A percentile compares a stretch with the other conserved stretches of the same genome.
phyloP scores from a whole-genome alignment of 2,113 vertebrate genomes.

The Clupea harengus region DNA sequence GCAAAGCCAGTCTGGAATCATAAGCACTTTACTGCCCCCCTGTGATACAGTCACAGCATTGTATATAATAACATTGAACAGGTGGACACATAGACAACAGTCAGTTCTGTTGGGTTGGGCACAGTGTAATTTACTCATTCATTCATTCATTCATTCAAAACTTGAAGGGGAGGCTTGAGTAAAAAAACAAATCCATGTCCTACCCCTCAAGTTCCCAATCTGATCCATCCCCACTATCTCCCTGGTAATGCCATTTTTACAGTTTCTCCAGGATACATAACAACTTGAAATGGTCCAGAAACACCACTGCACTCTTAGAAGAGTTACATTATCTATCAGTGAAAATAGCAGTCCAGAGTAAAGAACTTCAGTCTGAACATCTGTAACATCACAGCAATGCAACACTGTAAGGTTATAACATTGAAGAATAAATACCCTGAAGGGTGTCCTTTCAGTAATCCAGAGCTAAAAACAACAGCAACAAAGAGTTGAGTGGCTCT shows the following conservation, averaged over 20 bases:
- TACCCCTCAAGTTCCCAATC: neutral
- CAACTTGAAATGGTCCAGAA: neutral
- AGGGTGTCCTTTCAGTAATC: neutral
- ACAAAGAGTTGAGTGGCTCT: neutral
- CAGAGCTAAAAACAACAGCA: neutral
- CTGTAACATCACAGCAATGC: neutral
- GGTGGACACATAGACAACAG: neutral
- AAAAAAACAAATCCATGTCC: neutral
- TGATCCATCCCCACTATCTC: neutral
- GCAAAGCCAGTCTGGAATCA: neutral
- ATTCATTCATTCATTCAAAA: neutral
- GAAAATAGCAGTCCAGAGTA: neutral
- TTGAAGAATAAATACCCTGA: neutral
- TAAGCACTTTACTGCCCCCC: neutral
- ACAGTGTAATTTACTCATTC: neutral
- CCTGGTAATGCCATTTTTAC: neutral
- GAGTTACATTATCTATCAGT: neutral
- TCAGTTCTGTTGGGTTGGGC: neutral
- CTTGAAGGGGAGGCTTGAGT: too few relatives aligned
- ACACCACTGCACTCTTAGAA: neutral
- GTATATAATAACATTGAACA: neutral
- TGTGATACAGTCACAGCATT: neutral
- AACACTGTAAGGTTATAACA: neutral
- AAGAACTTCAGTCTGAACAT: neutral
- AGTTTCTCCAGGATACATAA: neutral